These are phyloP conservation scores for Salvelinus sp. DNA, from an alignment of 2,113 vertebrate species.

Conservation along the genomic window DNA sequence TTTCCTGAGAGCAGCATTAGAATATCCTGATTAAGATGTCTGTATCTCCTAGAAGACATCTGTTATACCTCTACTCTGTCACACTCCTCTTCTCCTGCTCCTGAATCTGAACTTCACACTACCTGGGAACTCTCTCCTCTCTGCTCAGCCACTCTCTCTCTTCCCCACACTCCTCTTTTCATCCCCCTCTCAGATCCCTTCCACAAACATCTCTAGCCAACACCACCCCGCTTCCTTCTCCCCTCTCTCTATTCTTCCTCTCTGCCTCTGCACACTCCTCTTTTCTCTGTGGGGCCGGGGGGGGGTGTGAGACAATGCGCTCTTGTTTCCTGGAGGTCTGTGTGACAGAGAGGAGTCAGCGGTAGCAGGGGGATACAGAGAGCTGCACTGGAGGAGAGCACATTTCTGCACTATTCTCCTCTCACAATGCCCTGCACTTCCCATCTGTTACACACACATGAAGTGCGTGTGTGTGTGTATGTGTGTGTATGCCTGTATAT, in stretches of 20 bases:
- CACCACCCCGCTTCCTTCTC: constrained; percentile 17
- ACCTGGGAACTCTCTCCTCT: neutral
- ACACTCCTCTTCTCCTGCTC: neutral
- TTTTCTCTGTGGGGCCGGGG: constrained; percentile 31
- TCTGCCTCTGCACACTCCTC: constrained; percentile 24
- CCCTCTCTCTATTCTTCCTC: constrained; percentile 33
- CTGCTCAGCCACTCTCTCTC: constrained; percentile 32
- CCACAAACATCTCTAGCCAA: constrained; percentile 85
- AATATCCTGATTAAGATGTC: neutral
- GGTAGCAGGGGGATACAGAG: constrained; percentile 79
- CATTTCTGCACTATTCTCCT: constrained; percentile 84
- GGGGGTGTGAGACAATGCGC: constrained; percentile 80
- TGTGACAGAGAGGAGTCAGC: constrained; percentile 83
- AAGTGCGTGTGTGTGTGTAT: constrained; percentile 62
- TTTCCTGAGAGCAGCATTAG: neutral
- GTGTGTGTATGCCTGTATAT: constrained; percentile 69
- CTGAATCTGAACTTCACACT: neutral
- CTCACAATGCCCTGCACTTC: constrained; percentile 83
- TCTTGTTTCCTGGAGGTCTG: constrained; percentile 86
- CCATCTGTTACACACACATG: constrained; percentile 87
- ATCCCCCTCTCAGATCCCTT: constrained; percentile 81
- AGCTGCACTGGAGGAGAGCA: constrained; percentile 68
- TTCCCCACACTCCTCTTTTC: constrained; percentile 73
- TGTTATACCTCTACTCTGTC: neutral
- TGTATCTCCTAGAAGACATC: constrained; percentile 1